Conservation (phyloP, 2,888 invertebrate genomes). For the Cataglyphis altisquamis region DNA sequence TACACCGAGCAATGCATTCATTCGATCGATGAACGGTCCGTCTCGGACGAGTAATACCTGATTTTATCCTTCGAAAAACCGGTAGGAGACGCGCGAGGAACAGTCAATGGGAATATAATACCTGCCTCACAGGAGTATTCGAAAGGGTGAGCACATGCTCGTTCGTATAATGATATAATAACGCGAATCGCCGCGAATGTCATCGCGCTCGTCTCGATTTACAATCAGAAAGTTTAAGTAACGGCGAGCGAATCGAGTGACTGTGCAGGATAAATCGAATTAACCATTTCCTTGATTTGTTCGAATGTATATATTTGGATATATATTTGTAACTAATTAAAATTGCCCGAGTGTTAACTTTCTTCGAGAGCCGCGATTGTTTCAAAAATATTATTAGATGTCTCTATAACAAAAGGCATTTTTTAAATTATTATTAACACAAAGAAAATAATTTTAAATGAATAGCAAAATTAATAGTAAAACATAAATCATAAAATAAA, state of each 20-base stretch:
- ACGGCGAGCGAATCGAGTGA: conserved; percentile 16
- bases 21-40: conserved; percentile 47
- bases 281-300: conserved; percentile 21
- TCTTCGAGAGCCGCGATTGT: not conserved
- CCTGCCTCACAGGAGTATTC: conserved; percentile 34
- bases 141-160: conserved; percentile 42
- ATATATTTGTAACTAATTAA: not conserved
- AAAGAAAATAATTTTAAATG: not conserved
- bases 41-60: conserved; percentile 46
- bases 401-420: not conserved
- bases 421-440: no score
- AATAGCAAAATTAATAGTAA: not conserved
- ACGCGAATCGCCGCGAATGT: conserved; percentile 40
- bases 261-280: conserved; percentile 11
- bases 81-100: conserved; percentile 40
- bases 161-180: conserved; percentile 45
- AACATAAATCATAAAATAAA: not conserved
- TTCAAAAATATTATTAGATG: not conserved
- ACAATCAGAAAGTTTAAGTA: conserved; percentile 33
- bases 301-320: not conserved
- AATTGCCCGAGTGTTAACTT: not conserved
- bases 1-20: not conserved
- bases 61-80: conserved; percentile 49
- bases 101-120: conserved; percentile 53
- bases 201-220: conserved; percentile 38